These are phyloP conservation scores for Lamproptera curius DNA, from an alignment of 2,888 invertebrate genomes.

Conservation along the genomic window DNA sequence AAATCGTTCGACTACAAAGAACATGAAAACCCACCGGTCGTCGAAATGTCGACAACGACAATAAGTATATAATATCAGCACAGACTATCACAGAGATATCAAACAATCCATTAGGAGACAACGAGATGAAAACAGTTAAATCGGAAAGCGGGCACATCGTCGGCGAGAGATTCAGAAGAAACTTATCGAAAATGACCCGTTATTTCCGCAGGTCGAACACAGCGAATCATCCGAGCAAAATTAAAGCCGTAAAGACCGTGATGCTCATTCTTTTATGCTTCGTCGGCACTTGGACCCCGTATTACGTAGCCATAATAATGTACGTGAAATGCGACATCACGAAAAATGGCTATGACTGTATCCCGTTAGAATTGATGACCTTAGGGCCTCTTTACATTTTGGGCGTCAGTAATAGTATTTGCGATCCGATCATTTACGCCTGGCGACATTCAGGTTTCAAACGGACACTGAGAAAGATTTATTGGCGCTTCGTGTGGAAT, in stretches of 20 bases:
- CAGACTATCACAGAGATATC: conserved; percentile 30
- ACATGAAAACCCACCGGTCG: conserved; percentile 36
- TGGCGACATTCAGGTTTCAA: conserved; percentile 82
- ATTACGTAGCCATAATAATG: conserved; percentile 71
- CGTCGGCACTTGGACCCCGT: conserved; percentile 78
- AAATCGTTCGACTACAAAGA: conserved; percentile 27
- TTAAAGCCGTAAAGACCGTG: conserved; percentile 79
- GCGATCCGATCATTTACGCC: conserved; percentile 80
- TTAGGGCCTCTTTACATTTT: conserved; percentile 77
- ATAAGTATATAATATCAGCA: conserved; percentile 38
- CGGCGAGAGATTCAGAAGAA: conserved; percentile 25
- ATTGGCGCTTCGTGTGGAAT: conserved; percentile 41
- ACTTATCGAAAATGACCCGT: conserved; percentile 31
- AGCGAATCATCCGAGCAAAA: conserved; percentile 56
- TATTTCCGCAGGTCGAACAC: conserved; percentile 30
- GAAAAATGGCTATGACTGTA: conserved; percentile 57
- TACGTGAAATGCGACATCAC: conserved; percentile 68
- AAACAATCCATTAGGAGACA: conserved; percentile 26
- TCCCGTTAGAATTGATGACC: conserved; percentile 67
- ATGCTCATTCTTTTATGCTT: conserved; percentile 76
- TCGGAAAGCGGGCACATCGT: neutral
- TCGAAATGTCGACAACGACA: conserved; percentile 30
- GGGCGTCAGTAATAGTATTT: conserved; percentile 74
- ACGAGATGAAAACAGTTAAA: no score
- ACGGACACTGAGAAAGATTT: conserved; percentile 54